Percentiles rank a stretch among this genome's conserved stretches.
Evolutionary conservation across 2,888 invertebrate genomes (phyloP).

Genomic region (Deilephila porcellus): DNA sequence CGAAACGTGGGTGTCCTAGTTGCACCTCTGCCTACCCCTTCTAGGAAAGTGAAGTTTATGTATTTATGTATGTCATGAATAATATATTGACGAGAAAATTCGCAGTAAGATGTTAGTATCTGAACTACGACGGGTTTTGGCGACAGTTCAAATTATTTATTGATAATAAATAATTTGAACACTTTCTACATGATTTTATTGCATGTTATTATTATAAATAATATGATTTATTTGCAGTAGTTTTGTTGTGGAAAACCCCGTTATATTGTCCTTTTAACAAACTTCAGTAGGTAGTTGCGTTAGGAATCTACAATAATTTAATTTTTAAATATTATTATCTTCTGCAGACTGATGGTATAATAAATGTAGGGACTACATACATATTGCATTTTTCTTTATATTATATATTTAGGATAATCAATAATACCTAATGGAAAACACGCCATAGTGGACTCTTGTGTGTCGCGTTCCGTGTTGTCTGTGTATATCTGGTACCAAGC

Average conservation of each 20-base stretch:
- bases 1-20: too few species aligned
- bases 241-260: background rate
- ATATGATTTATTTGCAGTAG: background rate
- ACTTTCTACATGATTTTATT: slow-evolving; percentile 6
- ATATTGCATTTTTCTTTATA: too few species aligned
- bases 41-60: too few species aligned
- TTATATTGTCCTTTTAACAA: background rate
- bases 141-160: slow-evolving; percentile 9
- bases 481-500: too few species aligned
- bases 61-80: background rate
- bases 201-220: background rate
- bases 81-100: background rate
- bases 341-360: too few species aligned
- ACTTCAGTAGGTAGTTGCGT: background rate
- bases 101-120: slow-evolving; percentile 4
- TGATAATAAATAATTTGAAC: background rate
- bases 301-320: background rate
- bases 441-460: too few species aligned
- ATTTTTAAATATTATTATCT: too few species aligned
- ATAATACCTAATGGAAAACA: too few species aligned
- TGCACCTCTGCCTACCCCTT: too few species aligned
- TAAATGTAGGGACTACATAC: too few species aligned
- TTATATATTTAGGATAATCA: too few species aligned
- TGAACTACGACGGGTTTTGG: slow-evolving; percentile 9
- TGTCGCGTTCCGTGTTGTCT: too few species aligned